phyloP scores from a whole-genome alignment of 2,113 vertebrate species.

The Oreotragus oreotragus region DNA sequence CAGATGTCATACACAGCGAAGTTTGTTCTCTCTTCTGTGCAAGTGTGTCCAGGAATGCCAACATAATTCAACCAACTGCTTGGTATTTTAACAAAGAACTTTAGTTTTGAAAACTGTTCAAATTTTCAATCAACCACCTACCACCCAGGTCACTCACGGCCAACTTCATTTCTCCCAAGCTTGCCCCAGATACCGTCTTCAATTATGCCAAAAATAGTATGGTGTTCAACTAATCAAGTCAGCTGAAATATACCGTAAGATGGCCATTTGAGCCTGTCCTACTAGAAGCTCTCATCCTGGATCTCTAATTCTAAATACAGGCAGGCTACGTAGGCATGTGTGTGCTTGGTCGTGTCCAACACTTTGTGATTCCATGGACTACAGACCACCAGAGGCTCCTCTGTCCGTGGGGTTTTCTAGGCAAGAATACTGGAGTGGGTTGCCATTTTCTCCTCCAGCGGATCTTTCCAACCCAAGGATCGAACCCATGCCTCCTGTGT shows the following conservation, averaged over 20 bases:
- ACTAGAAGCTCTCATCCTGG: background rate
- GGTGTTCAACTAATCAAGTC: background rate
- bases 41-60: conserved; percentile 38
- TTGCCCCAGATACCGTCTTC: background rate
- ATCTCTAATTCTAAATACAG: background rate
- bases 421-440: background rate
- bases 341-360: background rate
- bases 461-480: background rate
- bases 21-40: conserved; percentile 19
- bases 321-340: accelerated
- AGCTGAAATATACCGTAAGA: background rate
- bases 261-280: background rate
- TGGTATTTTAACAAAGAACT: conserved; percentile 34
- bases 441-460: background rate
- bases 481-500: background rate
- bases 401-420: background rate
- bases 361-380: background rate
- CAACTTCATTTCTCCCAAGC: background rate
- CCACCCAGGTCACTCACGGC: background rate
- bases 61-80: conserved; percentile 44
- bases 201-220: conserved; percentile 21
- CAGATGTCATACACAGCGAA: conserved; percentile 36
- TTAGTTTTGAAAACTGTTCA: conserved; percentile 52
- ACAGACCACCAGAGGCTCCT: background rate
- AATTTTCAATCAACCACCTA: background rate